phyloP scores from a whole-genome alignment of 1,140 invertebrate genomes.

The Fopius arisanus region DNA sequence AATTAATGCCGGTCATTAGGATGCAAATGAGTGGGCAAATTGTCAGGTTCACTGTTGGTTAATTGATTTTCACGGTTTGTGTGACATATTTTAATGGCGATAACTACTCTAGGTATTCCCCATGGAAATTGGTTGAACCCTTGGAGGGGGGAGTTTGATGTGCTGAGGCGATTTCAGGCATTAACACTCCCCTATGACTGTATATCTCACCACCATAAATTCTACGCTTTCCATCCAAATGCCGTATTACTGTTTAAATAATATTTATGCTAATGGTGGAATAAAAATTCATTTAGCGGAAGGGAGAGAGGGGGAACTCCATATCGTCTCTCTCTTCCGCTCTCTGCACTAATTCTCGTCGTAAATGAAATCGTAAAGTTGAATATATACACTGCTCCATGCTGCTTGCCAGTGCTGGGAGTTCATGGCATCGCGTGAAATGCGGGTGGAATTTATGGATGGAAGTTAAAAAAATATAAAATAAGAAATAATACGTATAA shows the following conservation, averaged over 20 bases:
- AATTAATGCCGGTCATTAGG: neutral
- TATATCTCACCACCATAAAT: slow-evolving; percentile 27
- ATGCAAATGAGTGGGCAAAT: neutral
- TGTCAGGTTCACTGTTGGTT: neutral
- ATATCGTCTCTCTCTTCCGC: neutral
- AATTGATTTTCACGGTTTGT: neutral
- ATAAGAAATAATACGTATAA: neutral
- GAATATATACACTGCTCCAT: neutral
- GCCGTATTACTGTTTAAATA: slow-evolving; percentile 39
- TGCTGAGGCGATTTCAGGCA: neutral
- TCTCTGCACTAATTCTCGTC: slow-evolving; percentile 34
- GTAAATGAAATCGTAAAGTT: slow-evolving; percentile 39
- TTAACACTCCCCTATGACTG: slow-evolving; percentile 27
- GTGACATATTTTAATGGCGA: neutral
- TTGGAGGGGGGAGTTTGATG: neutral
- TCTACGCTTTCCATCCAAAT: slow-evolving; percentile 36
- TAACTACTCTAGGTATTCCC: neutral
- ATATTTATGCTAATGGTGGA: slow-evolving; percentile 40
- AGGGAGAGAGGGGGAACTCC: neutral
- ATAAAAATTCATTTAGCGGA: slow-evolving; percentile 42
- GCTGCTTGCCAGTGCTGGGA: neutral
- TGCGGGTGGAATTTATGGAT: slow-evolving; percentile 5
- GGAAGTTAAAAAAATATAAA: slow-evolving; percentile 6
- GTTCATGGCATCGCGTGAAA: slow-evolving; percentile 11
- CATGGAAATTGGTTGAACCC: neutral